Evolutionary conservation across 2,888 invertebrate species (phyloP).

Genomic region (Alloplasta piceator): DNA sequence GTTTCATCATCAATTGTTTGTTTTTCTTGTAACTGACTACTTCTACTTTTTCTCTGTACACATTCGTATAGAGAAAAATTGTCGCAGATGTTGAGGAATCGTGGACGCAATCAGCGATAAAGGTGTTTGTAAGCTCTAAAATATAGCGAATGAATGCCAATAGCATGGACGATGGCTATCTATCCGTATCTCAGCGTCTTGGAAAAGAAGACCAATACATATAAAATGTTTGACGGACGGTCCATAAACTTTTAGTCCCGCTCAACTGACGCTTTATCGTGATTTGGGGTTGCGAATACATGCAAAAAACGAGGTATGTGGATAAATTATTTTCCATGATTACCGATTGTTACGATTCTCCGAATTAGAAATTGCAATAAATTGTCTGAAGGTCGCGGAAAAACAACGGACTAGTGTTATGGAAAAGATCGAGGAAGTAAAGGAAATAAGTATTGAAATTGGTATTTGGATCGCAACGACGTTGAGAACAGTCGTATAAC

Average conservation of each 20-base stretch:
- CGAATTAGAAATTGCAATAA: background rate
- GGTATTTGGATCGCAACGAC: slow-evolving; percentile 85
- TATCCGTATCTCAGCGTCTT: slow-evolving; percentile 90
- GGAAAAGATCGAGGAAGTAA: slow-evolving; percentile 87
- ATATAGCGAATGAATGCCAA: slow-evolving; percentile 82
- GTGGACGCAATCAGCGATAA: slow-evolving; percentile 87
- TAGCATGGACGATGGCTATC: slow-evolving; percentile 86
- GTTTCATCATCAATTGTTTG: background rate
- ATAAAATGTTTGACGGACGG: slow-evolving; percentile 89
- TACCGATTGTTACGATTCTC: background rate
- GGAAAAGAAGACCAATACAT: slow-evolving; percentile 85
- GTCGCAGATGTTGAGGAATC: slow-evolving; percentile 86
- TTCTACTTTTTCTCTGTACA: slow-evolving; percentile 47
- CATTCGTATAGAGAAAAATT: slow-evolving; percentile 85
- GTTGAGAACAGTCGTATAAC: slow-evolving; percentile 85
- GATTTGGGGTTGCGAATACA: slow-evolving; percentile 86
- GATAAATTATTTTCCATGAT: background rate
- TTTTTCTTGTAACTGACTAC: too few species aligned
- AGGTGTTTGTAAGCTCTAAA: slow-evolving; percentile 89
- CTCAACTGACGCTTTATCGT: slow-evolving; percentile 87
- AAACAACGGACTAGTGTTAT: slow-evolving; percentile 88
- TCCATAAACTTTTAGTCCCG: slow-evolving; percentile 92
- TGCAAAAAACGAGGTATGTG: slow-evolving; percentile 74
- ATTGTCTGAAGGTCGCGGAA: slow-evolving; percentile 86
- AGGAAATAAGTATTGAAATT: slow-evolving; percentile 87